Evolutionary conservation across 2,113 vertebrate genomes (phyloP), one percentile per base, ranked within the genome.

Genomic region (Hippocampus comes): DNA sequence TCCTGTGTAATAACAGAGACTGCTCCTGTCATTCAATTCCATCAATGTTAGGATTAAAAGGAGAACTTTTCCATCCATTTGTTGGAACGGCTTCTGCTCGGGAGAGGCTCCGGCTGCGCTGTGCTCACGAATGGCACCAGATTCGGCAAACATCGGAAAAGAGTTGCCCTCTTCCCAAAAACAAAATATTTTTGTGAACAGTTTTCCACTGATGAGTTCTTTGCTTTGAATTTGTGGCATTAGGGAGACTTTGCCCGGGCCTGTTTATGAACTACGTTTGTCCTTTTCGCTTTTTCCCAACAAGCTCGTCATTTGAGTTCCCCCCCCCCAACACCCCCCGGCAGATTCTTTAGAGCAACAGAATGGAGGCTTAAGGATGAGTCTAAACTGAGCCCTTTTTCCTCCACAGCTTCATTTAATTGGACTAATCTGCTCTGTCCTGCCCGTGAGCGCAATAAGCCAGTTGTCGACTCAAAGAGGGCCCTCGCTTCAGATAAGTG

Each of bases 401-500:
- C 82, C 82, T 84, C 73, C 76, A 76, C 76, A 80, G 82, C 81
- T 86, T 84, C 82, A 82, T 86, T 89, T 87, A 87, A 89, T 87
- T 83, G 84, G 63, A 87, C 79, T 89, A 86, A 90, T 90, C 87
- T 87, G 78, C 67, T 84, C 63, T 77, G 77, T 71, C 70, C 82
- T 84, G 80, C 75, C 81, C 76, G 84, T 78, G 82, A 85, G 87
- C 73, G 71, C 82, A 85, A 68, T 84, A 90, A 89, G 81, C 82
- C 80, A 82, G 83, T 85, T 81, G 75, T 85, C 67, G 51, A 77
- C 82, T 88, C 82, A 80, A 82, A 84, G 67, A 82, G 75, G 80
- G 57, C 71, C 49, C 78, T 82, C 73, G 75, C 81, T 88, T 82
- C 67, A 84, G 78, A 89, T 86, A 84, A 88, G 84, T 81, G 72